Evolutionary conservation across 2,113 vertebrate species (phyloP), one percentile per base, ranked within the genome.

Genomic region (Aramus guarauna): DNA sequence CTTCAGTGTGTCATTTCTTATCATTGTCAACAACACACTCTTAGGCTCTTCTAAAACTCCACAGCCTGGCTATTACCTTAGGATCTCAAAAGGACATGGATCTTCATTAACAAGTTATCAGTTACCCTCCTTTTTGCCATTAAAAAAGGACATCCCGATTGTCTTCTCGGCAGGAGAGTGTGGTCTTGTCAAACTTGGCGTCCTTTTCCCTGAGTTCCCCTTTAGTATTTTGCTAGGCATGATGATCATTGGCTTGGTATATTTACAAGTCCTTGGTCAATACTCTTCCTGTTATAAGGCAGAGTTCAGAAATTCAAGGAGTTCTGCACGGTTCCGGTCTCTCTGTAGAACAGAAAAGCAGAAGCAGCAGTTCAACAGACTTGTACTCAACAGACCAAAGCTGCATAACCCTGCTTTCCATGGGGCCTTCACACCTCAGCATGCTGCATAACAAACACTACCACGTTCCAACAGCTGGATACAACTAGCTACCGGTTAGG

Each of bases 301-400:
- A 30, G 98, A 99, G 97, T 99, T 99, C 89, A 99, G 96, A 93
- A 99, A 99, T 80, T 99, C 98, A 52, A 99, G 98, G 81, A 99
- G 98, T 92, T 99, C 98, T 22, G 99, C 98, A 12, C 99, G 98
- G 94, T 99, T 99, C 97, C 99, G 98, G 96, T 99, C 98, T 84
- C 98, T 98, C 99, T 99, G 98, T 7, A 73, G 68, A 39, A 75
- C 62, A 94, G 59, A 96, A 93, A 91, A 75, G 63, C 86, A 96
- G 55, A 89, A 15, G 62, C 41, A 94, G 22, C 0, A 4, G 30
- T 52, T 88, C 45, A 88, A 73, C 80, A 87, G 27, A 67, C 18
- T 37, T n/a, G 32, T 12, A 62, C 37, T 34, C 41, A 36, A 59
- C 3, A 37, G 39, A 71, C n/a, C 56, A 52, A 63, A 20, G 50